Conservation (phyloP, 2,797 vertebrate genomes). For the Gymnothorax reevesii region DNA sequence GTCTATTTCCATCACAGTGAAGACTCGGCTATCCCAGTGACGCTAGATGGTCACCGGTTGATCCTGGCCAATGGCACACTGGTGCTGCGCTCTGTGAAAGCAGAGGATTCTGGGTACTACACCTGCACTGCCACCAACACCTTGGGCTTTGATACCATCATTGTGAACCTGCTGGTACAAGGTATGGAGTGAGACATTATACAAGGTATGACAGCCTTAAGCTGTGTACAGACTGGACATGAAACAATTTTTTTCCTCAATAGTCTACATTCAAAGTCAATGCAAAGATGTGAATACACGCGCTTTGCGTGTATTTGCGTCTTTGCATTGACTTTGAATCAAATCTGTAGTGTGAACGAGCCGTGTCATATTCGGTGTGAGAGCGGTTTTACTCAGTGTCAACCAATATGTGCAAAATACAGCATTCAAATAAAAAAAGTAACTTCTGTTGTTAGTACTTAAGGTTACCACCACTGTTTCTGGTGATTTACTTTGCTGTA, state of each 20-base stretch:
- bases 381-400: too few relatives aligned
- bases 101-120: conserved; percentile 96
- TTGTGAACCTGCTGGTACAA: conserved; percentile 95
- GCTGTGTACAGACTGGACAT: too few relatives aligned
- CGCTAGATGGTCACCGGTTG: conserved; percentile 88
- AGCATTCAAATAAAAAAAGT: not conserved
- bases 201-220: not conserved
- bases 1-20: conserved; percentile 70
- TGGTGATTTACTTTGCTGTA: too few relatives aligned
- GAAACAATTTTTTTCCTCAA: too few relatives aligned
- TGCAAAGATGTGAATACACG: too few relatives aligned
- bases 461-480: not conserved
- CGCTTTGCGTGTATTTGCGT: too few relatives aligned
- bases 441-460: not conserved
- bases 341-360: too few relatives aligned
- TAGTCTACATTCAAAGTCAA: too few relatives aligned
- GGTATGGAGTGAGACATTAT: conserved; percentile 67
- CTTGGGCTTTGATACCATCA: conserved; percentile 95
- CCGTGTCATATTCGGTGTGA: too few relatives aligned
- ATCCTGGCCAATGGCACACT: conserved; percentile 91
- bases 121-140: conserved; percentile 98
- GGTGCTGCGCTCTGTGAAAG: conserved; percentile 91
- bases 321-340: too few relatives aligned
- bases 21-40: conserved; percentile 89
- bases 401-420: not conserved